Percentiles rank a stretch among this genome's conserved stretches.
These are phyloP conservation scores for Cyclina sinensis DNA, from an alignment of 1,140 invertebrate species.

Conservation along the genomic window DNA sequence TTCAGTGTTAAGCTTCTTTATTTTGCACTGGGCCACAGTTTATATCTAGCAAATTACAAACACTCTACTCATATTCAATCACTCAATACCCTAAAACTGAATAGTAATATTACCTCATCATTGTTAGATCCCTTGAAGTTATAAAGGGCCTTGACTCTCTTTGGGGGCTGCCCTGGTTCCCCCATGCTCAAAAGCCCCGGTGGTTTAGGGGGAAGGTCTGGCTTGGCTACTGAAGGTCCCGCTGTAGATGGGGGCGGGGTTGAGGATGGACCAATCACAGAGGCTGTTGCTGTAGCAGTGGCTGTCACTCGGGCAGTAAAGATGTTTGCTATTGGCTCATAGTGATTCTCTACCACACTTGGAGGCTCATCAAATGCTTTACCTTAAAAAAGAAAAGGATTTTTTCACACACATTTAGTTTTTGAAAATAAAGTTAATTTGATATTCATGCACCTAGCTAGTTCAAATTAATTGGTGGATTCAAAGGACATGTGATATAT, in stretches of 20 bases:
- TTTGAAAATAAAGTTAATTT: too few species aligned
- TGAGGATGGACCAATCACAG: conserved; percentile 42
- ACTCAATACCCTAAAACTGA: too few species aligned
- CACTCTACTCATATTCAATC: too few species aligned
- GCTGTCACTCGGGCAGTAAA: conserved; percentile 59
- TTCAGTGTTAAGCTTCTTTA: too few species aligned
- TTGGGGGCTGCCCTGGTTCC: conserved; percentile 76
- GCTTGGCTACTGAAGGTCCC: conserved; percentile 44
- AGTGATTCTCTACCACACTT: conserved; percentile 74
- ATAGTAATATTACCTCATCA: conserved; percentile 97
- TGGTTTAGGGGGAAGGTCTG: conserved; percentile 72
- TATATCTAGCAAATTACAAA: too few species aligned
- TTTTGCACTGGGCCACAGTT: too few species aligned
- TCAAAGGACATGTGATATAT: too few species aligned
- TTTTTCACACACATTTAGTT: too few species aligned
- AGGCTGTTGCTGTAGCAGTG: conserved; percentile 66
- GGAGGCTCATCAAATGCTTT: conserved; percentile 62
- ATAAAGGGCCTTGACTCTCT: conserved; percentile 94
- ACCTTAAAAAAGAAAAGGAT: conserved; percentile 57
- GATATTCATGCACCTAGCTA: too few species aligned
- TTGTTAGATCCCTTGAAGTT: conserved; percentile 98
- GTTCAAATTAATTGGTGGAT: too few species aligned
- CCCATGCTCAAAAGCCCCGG: conserved; percentile 75
- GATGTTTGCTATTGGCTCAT: conserved; percentile 72
- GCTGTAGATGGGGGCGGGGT: conserved; percentile 20